These are phyloP conservation scores for Tachycineta bicolor DNA, from an alignment of 2,113 vertebrate species.

Conservation along the genomic window DNA sequence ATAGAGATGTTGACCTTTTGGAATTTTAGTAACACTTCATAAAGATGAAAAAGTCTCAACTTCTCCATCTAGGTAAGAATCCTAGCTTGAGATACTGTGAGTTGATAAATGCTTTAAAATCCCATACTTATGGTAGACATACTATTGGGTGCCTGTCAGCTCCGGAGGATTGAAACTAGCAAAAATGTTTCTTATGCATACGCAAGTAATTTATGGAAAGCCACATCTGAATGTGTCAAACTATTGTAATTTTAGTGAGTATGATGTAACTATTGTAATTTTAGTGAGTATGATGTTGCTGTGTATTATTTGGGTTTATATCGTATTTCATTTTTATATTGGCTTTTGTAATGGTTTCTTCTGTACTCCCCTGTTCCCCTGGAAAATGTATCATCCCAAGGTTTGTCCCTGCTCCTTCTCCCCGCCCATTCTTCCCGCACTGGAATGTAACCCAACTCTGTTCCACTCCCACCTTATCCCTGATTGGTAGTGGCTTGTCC, in stretches of 20 bases:
- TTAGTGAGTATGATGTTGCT: not conserved
- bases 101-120: not conserved
- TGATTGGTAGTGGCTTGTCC: too few species aligned
- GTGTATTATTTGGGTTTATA: too few species aligned
- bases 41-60: not conserved
- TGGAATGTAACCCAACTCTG: too few species aligned
- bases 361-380: too few species aligned
- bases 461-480: too few species aligned
- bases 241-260: not conserved
- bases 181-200: not conserved
- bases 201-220: not conserved
- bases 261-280: not conserved
- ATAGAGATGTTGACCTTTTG: not conserved
- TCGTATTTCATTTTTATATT: too few species aligned
- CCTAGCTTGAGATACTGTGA: not conserved
- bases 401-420: too few species aligned
- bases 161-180: not conserved
- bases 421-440: too few species aligned
- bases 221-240: not conserved
- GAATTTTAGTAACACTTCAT: not conserved
- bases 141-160: not conserved
- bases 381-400: too few species aligned
- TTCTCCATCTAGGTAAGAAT: not conserved
- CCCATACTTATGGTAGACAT: not conserved
- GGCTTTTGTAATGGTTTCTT: too few species aligned